Base-by-base conservation (phyloP, 2,113 vertebrate genomes). In the Rhinoptilus africanus region DNA sequence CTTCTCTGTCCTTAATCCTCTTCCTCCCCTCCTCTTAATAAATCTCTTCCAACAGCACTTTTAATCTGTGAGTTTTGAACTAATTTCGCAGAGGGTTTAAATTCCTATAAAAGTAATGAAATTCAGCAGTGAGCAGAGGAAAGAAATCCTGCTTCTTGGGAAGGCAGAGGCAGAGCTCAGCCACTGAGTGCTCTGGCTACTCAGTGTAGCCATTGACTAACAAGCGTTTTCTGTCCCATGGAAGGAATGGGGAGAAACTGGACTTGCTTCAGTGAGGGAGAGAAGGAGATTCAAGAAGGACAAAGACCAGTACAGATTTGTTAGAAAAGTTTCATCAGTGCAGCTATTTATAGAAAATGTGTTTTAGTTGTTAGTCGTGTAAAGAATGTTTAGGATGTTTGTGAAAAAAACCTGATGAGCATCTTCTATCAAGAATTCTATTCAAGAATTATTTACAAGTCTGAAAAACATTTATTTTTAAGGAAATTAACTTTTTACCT, bases 1-100 rank as follows among this genome's bases (percentile, higher is more conserved):
- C 47, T 89, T 82, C 78, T 89, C 43, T 89, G 71, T 93, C 79
- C 41, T 57, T 95, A 93, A 81, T 96, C 51, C 26, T 66, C 15
- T 54, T 92, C 74, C 7, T 89, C 10, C 8, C 8, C 17, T 92
- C 35, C 14, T 85, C 34, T 75, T 72, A 74, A 12, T 45, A 89
- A 71, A 59, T 81, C n/a, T 92, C 34, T 63, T 81, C 24, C 39
- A 84, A 54, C 26, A 81, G 22, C 35, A 48, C 27, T 94, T 91
- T 34, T 82, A 92, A 64, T 92, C 27, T n/a, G n/a, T 51, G 73
- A 28, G 10, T 87, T 94, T 75, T 67, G 51, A 89, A 51, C 21
- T 85, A 32, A 60, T 95, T 94, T 94, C 57, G 72, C 15, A 19
- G 62, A 59, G 43, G 48, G 16, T 22, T 96, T 95, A 43, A 78